These are phyloP conservation scores for Oncorhynchus nerka DNA, from an alignment of 2,113 vertebrate genomes.

Conservation along the genomic window DNA sequence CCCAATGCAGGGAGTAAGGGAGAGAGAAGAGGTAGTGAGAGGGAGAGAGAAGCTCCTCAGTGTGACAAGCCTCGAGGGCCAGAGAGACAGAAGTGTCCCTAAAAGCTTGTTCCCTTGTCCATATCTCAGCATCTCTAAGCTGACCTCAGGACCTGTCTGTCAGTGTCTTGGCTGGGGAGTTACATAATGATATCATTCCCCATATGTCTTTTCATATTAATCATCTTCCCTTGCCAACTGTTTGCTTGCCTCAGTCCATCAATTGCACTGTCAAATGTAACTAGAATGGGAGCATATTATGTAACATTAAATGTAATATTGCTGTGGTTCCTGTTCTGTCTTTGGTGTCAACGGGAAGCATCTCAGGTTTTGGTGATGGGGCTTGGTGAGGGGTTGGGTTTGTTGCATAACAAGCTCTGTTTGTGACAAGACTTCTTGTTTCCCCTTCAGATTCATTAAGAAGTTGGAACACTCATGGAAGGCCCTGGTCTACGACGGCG, in stretches of 20 bases:
- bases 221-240: neutral
- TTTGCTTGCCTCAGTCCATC: too few relatives aligned
- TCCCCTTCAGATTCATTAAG: slow-evolving; percentile 87
- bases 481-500: slow-evolving; percentile 96
- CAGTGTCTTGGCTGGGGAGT: neutral
- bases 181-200: neutral
- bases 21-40: neutral
- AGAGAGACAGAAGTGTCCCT: neutral
- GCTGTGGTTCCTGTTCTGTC: neutral
- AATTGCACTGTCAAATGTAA: too few relatives aligned
- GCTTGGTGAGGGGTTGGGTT: neutral
- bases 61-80: slow-evolving; percentile 7
- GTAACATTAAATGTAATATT: neutral
- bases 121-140: neutral
- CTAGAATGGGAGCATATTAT: too few relatives aligned
- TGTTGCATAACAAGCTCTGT: slow-evolving; percentile 17
- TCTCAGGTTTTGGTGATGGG: neutral
- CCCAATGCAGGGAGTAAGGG: neutral
- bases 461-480: slow-evolving; percentile 99
- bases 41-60: neutral
- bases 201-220: neutral
- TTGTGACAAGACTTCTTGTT: slow-evolving; percentile 37
- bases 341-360: neutral
- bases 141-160: neutral
- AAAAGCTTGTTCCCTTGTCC: neutral